Evolutionary conservation across 2,797 vertebrate genomes (phyloP).

Genomic region (Mallotus villosus): DNA sequence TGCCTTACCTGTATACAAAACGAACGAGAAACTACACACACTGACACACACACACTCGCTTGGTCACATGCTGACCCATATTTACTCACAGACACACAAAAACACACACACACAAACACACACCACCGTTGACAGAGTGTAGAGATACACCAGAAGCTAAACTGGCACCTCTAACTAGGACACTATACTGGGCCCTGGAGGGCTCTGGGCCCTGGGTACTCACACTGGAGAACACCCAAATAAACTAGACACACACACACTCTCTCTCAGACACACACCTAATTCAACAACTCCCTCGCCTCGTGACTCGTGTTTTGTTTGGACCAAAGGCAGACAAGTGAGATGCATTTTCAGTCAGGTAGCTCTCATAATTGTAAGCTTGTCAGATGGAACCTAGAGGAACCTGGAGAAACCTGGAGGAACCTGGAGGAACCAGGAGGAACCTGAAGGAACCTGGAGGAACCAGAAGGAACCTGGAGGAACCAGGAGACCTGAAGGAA

Average conservation of each 20-base stretch:
- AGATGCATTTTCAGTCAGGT: neutral
- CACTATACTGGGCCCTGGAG: constrained; percentile 61
- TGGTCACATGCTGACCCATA: neutral
- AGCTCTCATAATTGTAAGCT: too few relatives aligned
- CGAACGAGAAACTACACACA: neutral
- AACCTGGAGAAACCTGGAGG: too few relatives aligned
- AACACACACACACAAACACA: constrained; percentile 14
- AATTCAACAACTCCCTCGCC: neutral
- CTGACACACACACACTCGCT: constrained; percentile 8
- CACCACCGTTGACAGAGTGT: constrained; percentile 26
- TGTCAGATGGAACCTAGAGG: too few relatives aligned
- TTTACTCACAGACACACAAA: constrained; percentile 6
- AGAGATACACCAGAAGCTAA: constrained; percentile 65
- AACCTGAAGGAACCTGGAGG: too few relatives aligned
- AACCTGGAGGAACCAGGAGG: too few relatives aligned
- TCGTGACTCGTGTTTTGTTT: neutral
- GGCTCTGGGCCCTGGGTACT: constrained; percentile 61
- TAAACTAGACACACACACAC: constrained; percentile 4
- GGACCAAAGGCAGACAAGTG: too few relatives aligned
- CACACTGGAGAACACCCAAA: constrained; percentile 26
- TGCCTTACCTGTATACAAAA: neutral
- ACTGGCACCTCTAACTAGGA: constrained; percentile 72
- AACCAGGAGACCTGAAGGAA: too few relatives aligned
- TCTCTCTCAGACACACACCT: neutral
- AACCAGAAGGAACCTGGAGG: too few relatives aligned